Base-by-base conservation (phyloP, 2,113 vertebrate species). In the Pionites leucogaster region DNA sequence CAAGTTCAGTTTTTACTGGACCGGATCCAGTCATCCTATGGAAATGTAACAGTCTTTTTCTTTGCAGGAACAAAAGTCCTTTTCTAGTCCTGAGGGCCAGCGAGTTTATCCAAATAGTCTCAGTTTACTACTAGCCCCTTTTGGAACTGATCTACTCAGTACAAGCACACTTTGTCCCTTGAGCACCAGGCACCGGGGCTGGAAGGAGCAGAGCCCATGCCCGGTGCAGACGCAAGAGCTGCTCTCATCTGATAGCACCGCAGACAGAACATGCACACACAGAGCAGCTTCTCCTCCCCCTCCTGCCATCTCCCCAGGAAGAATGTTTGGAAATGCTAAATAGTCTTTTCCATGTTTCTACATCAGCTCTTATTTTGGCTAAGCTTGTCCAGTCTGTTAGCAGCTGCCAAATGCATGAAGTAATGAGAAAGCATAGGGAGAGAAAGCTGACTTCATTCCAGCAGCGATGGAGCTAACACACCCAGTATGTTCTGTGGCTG, bases 91-190 rank as follows among this genome's bases (percentile, higher is more conserved):
- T 88, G 55, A 80, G 97, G 98, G 98, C 98, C 69, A 31, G 95
- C 92, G 52, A 97, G 98, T 98, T 98, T 98, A 98, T 98, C 98
- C 98, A 98, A 98, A 98, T 98, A 98, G 69, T 97, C 98, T 98
- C 98, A 62, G 95, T 94, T 98, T 97, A 97, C 98, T 87, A 47
- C 94, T 78, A 96, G 97, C 93, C 96, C 94, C 92, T 91, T 96
- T 95, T 79, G 97, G 97, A 97, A 95, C 87, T 33, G 91, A 87
- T 96, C 42, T 31, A 31, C 79, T 68, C 97, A 31, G 72, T 70
- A 97, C 97, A 98, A 96, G 96, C 72, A 25, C 94, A 97, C 98
- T 97, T 96, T 98, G 98, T 98, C 68, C 70, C 97, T 82, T 67
- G 79, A 67, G 94, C 72, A 49, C 47, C 52, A 14, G 35, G 47